Conservation (phyloP, 2,113 vertebrate species). For the Chunga burmeisteri region DNA sequence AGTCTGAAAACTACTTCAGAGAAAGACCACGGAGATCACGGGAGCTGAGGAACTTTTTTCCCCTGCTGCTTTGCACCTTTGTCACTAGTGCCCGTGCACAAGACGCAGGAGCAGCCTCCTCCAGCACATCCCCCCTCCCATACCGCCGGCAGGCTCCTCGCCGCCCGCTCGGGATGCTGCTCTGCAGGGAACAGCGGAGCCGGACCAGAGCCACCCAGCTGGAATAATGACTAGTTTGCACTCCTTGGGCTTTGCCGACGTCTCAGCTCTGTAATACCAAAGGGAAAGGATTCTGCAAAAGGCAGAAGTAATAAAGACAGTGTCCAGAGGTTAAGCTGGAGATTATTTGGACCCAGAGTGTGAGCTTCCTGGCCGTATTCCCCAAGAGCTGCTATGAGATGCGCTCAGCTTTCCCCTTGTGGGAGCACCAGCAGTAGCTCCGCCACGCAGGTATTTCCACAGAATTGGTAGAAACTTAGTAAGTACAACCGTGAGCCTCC, state of each 20-base stretch:
- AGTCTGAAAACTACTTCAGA: background rate
- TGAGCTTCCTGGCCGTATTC: background rate
- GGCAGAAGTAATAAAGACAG: background rate
- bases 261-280: background rate
- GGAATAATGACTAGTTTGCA: background rate
- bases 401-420: background rate
- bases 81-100: too few species aligned
- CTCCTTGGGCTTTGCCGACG: background rate
- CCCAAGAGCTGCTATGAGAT: background rate
- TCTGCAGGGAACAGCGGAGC: background rate
- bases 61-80: background rate
- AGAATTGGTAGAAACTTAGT: background rate
- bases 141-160: background rate
- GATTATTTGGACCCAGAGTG: background rate
- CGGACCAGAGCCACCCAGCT: background rate
- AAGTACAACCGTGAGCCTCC: background rate
- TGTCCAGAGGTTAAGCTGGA: background rate
- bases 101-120: background rate
- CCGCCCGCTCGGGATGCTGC: background rate
- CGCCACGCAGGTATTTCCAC: background rate
- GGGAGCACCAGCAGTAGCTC: background rate
- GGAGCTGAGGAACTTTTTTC: background rate
- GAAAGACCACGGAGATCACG: background rate
- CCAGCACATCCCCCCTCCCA: background rate
- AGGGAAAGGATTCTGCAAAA: background rate